Evolutionary conservation across 2,888 invertebrate species (phyloP), one percentile per base, ranked within the genome.

Genomic region (Antheraea assamensis): DNA sequence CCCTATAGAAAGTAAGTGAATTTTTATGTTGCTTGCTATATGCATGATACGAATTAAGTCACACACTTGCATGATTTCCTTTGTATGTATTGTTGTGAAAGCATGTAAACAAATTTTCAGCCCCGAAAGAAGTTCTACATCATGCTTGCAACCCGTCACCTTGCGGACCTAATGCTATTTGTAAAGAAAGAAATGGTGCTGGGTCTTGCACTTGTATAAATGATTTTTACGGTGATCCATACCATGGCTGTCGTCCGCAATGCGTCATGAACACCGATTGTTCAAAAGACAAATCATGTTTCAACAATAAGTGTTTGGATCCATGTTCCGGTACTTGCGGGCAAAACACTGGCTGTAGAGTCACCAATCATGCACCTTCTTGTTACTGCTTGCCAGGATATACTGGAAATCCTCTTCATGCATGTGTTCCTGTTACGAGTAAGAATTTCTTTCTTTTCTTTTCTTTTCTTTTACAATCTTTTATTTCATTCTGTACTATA

Each of bases 291-390:
- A 96, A 95, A 88, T 96, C 97, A 74, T 98, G 98, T 91, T 95
- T 96, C 77, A 96, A 96, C 88, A 97, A 97, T 88, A 97, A 97
- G 93, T 98, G 98, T 87, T 95, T 95, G 85, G 96, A 97, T 90
- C 97, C 97, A 74, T 97, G 97, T 86, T 96, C 96, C 75, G 97
- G 97, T 78, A 96, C 95, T 76, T 97, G 97, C 88, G 97, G 97
- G 79, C 93, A 96, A 78, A 97, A 97, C 87, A 97, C 97, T 35
- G 96, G 97, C 89, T 97, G 97, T 90, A 95, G 95, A 81, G 96
- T 97, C 73, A 91, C 95, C 78, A 97, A 97, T 90, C 97, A 97
- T 89, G 96, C 96, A 82, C 97, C 97, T 77, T 96, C 96, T 83
- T 97, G 97, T 90, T 95, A 95, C 85, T 98, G 97, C 91, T 95